Conservation (phyloP, 2,797 vertebrate species). For the Prionace glauca region DNA sequence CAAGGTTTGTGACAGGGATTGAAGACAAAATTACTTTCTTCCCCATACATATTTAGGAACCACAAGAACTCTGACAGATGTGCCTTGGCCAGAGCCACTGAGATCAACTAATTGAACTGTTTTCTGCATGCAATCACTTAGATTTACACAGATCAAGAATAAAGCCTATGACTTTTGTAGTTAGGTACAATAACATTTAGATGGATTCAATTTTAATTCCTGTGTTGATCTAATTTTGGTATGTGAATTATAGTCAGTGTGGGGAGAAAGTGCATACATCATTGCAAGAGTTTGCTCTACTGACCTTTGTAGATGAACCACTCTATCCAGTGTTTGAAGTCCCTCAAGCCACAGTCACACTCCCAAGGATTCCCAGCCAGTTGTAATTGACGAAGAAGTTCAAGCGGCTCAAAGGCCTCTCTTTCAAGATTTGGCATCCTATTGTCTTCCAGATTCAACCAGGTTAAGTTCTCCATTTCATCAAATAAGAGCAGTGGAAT, state of each 20-base stretch:
- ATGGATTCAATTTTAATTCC: background rate
- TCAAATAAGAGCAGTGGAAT: constrained; percentile 82
- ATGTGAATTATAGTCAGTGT: background rate
- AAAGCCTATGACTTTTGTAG: background rate
- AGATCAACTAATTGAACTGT: background rate
- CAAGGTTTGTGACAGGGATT: background rate
- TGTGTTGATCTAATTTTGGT: background rate
- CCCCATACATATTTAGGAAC: background rate
- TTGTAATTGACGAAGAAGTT: constrained; percentile 80
- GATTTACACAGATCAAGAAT: background rate
- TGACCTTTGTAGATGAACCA: constrained; percentile 96
- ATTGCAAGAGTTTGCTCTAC: constrained; percentile 37
- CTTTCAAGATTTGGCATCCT: constrained; percentile 85
- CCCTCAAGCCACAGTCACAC: constrained; percentile 92
- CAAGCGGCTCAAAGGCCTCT: constrained; percentile 85
- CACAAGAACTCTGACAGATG: background rate
- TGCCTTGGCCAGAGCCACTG: background rate
- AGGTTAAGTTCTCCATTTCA: constrained; percentile 73
- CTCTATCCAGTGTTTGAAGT: constrained; percentile 98
- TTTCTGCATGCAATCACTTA: background rate
- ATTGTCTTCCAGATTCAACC: constrained; percentile 85
- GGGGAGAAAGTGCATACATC: background rate
- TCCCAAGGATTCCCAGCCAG: constrained; percentile 96
- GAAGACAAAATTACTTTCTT: background rate
- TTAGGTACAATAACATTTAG: background rate